Evolutionary conservation across 1,140 invertebrate species (phyloP).

Genomic region (Steinernema khuongi): DNA sequence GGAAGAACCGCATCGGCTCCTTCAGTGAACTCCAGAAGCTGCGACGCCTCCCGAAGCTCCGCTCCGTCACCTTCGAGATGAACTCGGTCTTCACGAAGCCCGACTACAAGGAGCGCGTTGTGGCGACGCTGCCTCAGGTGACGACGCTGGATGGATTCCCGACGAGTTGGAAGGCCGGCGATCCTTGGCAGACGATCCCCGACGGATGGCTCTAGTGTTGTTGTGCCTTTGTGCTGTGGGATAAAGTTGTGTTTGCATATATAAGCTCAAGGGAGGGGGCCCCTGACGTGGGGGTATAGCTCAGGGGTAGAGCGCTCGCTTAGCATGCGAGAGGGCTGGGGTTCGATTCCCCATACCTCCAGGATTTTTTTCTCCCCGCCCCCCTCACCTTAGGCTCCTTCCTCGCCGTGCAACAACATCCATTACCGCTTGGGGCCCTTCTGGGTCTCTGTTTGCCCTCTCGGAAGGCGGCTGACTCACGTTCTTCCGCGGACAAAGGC

Average conservation of each 20-base stretch:
- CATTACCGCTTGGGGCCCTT: no score
- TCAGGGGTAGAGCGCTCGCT: conserved; percentile 47
- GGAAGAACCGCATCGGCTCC: neutral
- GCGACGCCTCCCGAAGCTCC: neutral
- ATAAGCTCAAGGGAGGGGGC: no score
- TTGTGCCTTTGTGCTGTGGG: no score
- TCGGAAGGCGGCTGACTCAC: no score
- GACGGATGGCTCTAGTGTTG: neutral
- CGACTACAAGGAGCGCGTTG: neutral
- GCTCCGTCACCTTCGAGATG: conserved; percentile 11
- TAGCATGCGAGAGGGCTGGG: conserved; percentile 43
- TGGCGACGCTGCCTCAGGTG: neutral
- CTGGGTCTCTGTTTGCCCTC: no score
- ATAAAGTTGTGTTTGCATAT: no score
- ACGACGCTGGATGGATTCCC: neutral
- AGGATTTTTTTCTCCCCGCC: conserved; percentile 13
- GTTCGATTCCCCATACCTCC: conserved; percentile 46
- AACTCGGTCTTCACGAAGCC: neutral
- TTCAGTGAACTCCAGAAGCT: neutral
- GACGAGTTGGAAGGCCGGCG: neutral
- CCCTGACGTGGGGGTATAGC: conserved; percentile 46
- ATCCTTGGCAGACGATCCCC: neutral
- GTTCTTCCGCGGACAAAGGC: neutral
- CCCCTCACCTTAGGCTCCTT: no score
- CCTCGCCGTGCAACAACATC: no score